Evolutionary conservation across 2,797 vertebrate genomes (phyloP), one percentile per base, ranked within the genome.

Genomic region (Tenualosa thibaudeaui): DNA sequence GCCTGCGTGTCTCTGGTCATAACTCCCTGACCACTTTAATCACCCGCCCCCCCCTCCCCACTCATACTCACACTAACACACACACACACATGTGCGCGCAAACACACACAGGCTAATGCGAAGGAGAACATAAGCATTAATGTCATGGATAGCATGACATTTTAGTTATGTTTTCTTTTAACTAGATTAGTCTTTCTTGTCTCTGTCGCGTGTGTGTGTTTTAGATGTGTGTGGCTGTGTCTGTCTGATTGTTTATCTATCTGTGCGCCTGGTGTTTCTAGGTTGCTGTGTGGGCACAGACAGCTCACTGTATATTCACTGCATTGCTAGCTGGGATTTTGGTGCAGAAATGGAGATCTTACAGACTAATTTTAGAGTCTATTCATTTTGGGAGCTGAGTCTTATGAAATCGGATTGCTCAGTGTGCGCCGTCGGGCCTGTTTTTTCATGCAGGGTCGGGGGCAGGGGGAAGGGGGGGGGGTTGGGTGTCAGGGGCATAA

Each of bases 351-450:
- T 68, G 62, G 62, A 68, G 62, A 68, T 68, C 62, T 68, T 68
- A 37, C 62, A 68, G 26, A 68, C 62, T 68, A 68, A 68, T 68
- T 68, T 68, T 68, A 68, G 62, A 68, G 62, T 37, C 62, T 68
- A 31, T 68, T 68, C 62, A 68, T 68, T 68, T 37, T 26, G 12
- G 10, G 9, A 68, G 24, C 62, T 68, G 62, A 68, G 62, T 68
- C 62, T 68, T 68, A 68, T 68, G 62, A 68, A 68, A 68, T 68
- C 62, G 24, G 62, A 68, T 68, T 68, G 62, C 62, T 54, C 51
- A 43, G 24, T 19, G 40, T 84, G 85, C 83, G 56, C 85, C 90
- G 84, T 89, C 88, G 87, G 84, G 81, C 81, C 87, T 60, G 62
- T 84, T 86, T 89, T 88, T 88, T 68, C 60, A 62, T 62, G n/a